A percentile compares a stretch with the other conserved stretches of the same genome.
Conservation (phyloP, 2,797 vertebrate species). For the Tapera naevia region DNA sequence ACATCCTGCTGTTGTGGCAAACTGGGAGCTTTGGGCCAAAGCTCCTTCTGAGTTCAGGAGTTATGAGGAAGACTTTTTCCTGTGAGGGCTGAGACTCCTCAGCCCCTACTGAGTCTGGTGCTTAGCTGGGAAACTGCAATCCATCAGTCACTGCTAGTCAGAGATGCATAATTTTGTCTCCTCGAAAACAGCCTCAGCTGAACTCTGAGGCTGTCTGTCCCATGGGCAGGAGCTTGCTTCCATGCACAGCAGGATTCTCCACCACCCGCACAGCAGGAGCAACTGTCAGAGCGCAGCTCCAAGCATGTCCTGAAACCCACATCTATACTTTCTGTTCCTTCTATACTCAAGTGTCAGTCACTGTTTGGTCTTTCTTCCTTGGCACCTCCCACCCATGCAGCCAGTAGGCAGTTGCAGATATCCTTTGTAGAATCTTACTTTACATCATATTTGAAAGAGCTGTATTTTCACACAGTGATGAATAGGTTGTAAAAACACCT, state of each 20-base stretch:
- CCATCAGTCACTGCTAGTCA: not conserved
- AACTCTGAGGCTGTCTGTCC: not conserved
- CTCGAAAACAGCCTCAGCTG: not conserved
- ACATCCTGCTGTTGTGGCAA: not conserved
- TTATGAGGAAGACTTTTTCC: not conserved
- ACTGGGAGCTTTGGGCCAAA: not conserved
- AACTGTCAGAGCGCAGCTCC: not conserved
- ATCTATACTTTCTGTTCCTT: not conserved
- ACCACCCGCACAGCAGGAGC: fast-evolving
- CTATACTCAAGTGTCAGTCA: not conserved
- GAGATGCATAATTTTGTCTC: not conserved
- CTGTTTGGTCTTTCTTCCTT: not conserved
- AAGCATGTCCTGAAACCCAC: not conserved
- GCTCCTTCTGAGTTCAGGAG: not conserved
- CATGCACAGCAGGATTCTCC: not conserved
- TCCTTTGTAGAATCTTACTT: not conserved
- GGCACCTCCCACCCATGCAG: not conserved
- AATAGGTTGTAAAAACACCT: not conserved
- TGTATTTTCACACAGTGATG: not conserved
- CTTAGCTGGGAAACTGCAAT: not conserved
- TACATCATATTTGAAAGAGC: not conserved
- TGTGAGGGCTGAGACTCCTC: not conserved
- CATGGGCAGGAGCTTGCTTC: not conserved
- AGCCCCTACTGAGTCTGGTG: not conserved
- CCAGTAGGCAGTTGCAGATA: not conserved